Conservation (phyloP, 2,888 invertebrate genomes). For the Amphimallon solstitiale region DNA sequence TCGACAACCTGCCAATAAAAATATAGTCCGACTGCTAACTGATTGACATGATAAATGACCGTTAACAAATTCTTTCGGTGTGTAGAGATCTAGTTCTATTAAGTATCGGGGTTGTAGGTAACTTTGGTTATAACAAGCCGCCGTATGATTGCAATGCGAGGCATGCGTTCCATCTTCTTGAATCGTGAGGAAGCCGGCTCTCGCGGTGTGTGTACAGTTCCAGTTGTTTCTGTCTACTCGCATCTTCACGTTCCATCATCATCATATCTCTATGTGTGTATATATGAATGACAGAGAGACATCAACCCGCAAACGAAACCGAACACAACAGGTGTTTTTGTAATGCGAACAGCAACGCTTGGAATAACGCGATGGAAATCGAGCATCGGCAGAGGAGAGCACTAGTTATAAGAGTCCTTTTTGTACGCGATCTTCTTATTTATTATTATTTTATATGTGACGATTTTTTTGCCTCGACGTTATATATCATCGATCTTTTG, state of each 20-base stretch:
- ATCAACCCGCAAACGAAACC: conserved; percentile 49
- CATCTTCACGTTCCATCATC: background rate
- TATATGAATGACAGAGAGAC: background rate
- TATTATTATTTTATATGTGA: conserved; percentile 54
- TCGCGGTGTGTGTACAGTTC: background rate
- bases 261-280: too few species aligned
- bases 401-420: conserved; percentile 53
- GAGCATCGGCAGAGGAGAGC: conserved; percentile 39
- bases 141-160: conserved; percentile 54
- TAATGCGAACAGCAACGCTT: conserved; percentile 37
- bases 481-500: conserved; percentile 36
- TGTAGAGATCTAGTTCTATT: conserved; percentile 51
- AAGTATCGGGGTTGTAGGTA: conserved; percentile 50
- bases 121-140: conserved; percentile 53
- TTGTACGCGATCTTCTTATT: conserved; percentile 47
- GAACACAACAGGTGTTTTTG: conserved; percentile 55
- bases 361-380: conserved; percentile 9
- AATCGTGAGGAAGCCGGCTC: background rate
- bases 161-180: conserved; percentile 48
- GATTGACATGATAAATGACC: conserved; percentile 52
- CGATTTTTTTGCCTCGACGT: conserved; percentile 46
- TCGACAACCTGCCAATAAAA: conserved; percentile 42
- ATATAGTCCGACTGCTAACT: conserved; percentile 46
- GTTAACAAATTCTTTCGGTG: conserved; percentile 51
- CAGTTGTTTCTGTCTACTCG: background rate